Evolutionary conservation across 53 echinoderm and acorn worm species (phyloP), one percentile per base, ranked within the genome.

Genomic region (Apostichopus leukothele): DNA sequence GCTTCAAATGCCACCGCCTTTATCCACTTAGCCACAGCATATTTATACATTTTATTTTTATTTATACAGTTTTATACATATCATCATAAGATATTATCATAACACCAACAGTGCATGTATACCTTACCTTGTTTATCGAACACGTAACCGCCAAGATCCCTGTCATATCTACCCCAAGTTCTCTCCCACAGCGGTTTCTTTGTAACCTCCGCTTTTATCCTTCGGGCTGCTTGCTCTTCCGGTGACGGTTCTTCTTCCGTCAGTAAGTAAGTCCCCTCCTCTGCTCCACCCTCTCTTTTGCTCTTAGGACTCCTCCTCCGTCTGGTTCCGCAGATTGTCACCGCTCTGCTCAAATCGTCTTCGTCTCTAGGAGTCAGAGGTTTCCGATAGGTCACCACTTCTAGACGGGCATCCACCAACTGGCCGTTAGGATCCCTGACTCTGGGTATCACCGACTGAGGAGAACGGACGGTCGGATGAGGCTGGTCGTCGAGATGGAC

Each of bases 401-500:
- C 86, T 27, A 86, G 71, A 4, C 23, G 23, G n/a, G 50, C 74
- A 86, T 86, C 86, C 14, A 52, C 86, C 27, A 86, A 50, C 67
- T 86, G 86, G n/a, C 86, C 86, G 50, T 86, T 86, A 13, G 74
- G 6, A 51, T 86, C 67, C 6, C 86, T 27, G 8, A 86, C 86
- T 54, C 73, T 86, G 1, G 86, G 86, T 14, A 86, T 86, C 73
- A 86, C 86, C 1, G 14, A 21, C 55, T 86, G 86, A 26, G 86
- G 86, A n/a, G 52, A 16, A 16, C 86, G 86, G 21, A 51, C n/a
- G 23, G 26, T 71, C 9, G 75, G 5, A 52, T 79, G 79, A 19
- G 39, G 51, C n/a, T 0, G n/a, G 7, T 84, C 59, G 3, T 54
- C 84, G 26, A 59, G 55, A 63, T 60, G 84, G 18, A 60, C 26